Percentiles rank a stretch among this genome's conserved stretches.
phyloP scores from a whole-genome alignment of 2,888 invertebrate species.

The Acronicta psi region DNA sequence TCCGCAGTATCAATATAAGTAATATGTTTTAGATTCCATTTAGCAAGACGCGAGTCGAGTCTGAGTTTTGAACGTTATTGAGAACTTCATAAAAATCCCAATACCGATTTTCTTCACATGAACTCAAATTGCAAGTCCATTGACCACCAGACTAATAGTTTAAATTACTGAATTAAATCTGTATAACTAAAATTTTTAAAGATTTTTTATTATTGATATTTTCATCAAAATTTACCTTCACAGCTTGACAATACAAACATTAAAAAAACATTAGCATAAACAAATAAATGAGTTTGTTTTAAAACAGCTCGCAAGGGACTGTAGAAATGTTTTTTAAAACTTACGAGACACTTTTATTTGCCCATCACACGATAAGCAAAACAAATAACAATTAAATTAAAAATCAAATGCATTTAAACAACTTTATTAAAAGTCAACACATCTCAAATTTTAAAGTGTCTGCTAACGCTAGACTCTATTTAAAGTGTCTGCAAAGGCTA shows the following conservation, averaged over 20 bases:
- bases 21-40: no score
- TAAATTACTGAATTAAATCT: no score
- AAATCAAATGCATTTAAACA: slow-evolving; percentile 35
- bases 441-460: not conserved
- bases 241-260: not conserved
- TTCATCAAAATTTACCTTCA: no score
- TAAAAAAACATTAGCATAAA: not conserved
- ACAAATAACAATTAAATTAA: slow-evolving; percentile 9
- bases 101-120: no score
- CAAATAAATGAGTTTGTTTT: not conserved
- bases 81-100: no score
- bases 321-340: not conserved
- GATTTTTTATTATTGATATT: no score
- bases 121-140: no score
- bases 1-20: no score
- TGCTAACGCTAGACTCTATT: slow-evolving; percentile 5
- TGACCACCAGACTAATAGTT: no score
- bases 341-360: not conserved
- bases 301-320: not conserved
- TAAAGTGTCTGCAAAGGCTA: not conserved
- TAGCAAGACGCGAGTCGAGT: no score
- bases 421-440: slow-evolving; percentile 16
- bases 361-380: slow-evolving; percentile 9
- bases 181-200: no score
- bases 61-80: no score